Base-by-base conservation (phyloP, 1,140 invertebrate genomes). In the Formica exsecta region DNA sequence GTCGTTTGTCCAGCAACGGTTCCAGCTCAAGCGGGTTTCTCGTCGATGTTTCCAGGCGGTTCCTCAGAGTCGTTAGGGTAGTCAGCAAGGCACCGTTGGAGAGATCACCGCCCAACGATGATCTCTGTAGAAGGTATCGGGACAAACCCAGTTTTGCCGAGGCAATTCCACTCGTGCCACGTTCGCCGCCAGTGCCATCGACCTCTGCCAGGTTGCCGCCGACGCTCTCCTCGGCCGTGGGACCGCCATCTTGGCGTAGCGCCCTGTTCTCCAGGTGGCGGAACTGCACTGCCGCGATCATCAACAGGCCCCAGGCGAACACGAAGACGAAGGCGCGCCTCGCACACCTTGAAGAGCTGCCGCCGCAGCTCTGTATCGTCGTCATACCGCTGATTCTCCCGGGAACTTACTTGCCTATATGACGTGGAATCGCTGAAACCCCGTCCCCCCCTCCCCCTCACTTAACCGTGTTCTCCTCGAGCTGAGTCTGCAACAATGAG, bases 1-100 rank as follows among this genome's bases (percentile, higher is more conserved):
- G 96, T 48, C 96, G 96, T 70, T 96, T 96, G 95, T 97, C 97
- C 13, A 97, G 94, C 54, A 96, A 95, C 0, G 93, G 92, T 44
- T 96, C 95, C 66, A 95, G 80, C 13, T 95, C 95, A 74, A 95
- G 61, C 48, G 93, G 89, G 86, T 85, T 92, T 83, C 93, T 93
- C 65, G 94, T 95, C 70, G 94, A 92, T 68, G 93, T 92, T 83
- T 90, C 92, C 44, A 88, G 80, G 79, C 91, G 93, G 32, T 93
- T 92, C 11, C 91, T 94, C 13, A 87, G 54, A 9, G 87, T 91
- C 0, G 86, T 91, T 51, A 92, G 25, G 0, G 91, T 93, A 9
- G 93, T 92, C 1, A 89, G 70, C 32, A 90, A 38, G 6, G 32
- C 64, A 6, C 71, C 51, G 0, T 90, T 88, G n/a, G 87, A 76